Percentiles rank a stretch among this genome's conserved stretches.
Conservation (phyloP, 2,797 vertebrate genomes). For the Bothrops alternatus region DNA sequence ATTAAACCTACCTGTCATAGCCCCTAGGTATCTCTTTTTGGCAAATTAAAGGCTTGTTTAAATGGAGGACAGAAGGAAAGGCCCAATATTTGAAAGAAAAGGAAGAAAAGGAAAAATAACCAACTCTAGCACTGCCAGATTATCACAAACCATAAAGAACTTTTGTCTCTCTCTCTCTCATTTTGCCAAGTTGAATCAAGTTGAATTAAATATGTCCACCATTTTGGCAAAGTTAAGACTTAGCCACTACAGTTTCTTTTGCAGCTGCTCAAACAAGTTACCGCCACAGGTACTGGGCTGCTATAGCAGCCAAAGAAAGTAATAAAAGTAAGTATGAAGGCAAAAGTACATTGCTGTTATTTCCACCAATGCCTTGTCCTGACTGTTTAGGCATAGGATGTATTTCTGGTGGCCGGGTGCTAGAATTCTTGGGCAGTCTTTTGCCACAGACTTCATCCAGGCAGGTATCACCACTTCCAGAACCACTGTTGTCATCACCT, state of each 20-base stretch:
- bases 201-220: conserved; percentile 67
- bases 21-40: conserved; percentile 42
- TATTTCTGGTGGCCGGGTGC: conserved; percentile 67
- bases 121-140: conserved; percentile 67
- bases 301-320: conserved; percentile 55
- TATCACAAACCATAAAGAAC: conserved; percentile 65
- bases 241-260: conserved; percentile 58
- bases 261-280: conserved; percentile 65
- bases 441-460: conserved; percentile 66
- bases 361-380: conserved; percentile 59
- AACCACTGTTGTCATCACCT: conserved; percentile 79
- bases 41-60: conserved; percentile 54
- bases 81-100: conserved; percentile 45
- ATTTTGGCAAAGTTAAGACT: conserved; percentile 73
- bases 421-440: conserved; percentile 65
- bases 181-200: conserved; percentile 61
- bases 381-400: conserved; percentile 72
- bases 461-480: conserved; percentile 75
- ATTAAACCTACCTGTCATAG: conserved; percentile 43
- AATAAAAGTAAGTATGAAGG: conserved; percentile 58
- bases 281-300: conserved; percentile 63
- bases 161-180: conserved; percentile 35
- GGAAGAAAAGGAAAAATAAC: conserved; percentile 46
- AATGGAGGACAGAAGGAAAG: conserved; percentile 59
- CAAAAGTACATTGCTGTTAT: conserved; percentile 45